These are phyloP conservation scores for Ptilorrhoa leucosticta DNA, from an alignment of 2,113 vertebrate genomes.

Conservation along the genomic window DNA sequence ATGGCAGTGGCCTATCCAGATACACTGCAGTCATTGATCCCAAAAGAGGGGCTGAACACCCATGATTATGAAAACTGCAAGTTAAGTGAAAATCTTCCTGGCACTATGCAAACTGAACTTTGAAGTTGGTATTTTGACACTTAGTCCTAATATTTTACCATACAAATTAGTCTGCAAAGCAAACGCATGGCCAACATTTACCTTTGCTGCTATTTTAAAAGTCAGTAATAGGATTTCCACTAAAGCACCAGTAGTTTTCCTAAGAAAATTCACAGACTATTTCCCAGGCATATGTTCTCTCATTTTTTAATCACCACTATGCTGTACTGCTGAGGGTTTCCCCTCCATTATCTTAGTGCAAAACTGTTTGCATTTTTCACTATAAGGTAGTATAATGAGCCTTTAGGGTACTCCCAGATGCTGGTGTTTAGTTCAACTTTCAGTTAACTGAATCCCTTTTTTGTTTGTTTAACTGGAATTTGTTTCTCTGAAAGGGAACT, in stretches of 20 bases:
- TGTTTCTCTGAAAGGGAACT: constrained; percentile 22
- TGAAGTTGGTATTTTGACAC: not conserved
- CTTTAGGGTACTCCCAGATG: constrained; percentile 6
- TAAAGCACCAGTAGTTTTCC: not conserved
- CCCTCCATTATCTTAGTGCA: constrained; percentile 14
- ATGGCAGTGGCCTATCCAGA: not conserved
- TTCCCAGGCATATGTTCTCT: not conserved
- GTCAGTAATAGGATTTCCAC: not conserved
- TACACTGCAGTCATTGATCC: not conserved
- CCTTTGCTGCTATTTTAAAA: not conserved
- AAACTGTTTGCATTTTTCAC: constrained; percentile 49
- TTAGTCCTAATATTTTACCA: not conserved
- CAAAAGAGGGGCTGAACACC: not conserved
- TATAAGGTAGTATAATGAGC: not conserved
- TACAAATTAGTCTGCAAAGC: not conserved
- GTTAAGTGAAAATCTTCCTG: not conserved
- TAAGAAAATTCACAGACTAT: not conserved
- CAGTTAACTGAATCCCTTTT: constrained; percentile 3
- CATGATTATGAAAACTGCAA: not conserved
- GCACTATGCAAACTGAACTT: not conserved
- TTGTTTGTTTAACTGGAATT: constrained; percentile 11
- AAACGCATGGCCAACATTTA: not conserved
- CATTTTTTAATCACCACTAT: constrained; percentile 29
- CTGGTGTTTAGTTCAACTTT: constrained; percentile 15
- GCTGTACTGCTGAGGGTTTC: not conserved